Percentiles rank a stretch among this genome's conserved stretches.
Evolutionary conservation across 2,113 vertebrate genomes (phyloP).

Genomic region (cattle (Bos taurus)): ARS-UCD2.0 NC_037348.1:9112001-9112500

Average conservation of each 20-base stretch:
- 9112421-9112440: background rate
- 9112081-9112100: background rate
- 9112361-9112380: background rate
- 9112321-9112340: background rate
- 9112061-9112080: background rate
- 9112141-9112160: no score
- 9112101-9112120: background rate
- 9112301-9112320: background rate
- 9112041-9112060: background rate
- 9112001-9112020: background rate
- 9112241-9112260: background rate
- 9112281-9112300: background rate
- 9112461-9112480: background rate
- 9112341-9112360: fast-evolving
- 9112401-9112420: background rate
- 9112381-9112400: background rate
- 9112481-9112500: background rate
- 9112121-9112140: background rate
- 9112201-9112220: background rate
- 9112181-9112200: background rate
- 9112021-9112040: background rate
- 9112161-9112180: no score
- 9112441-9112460: background rate
- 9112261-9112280: background rate
- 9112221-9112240: background rate